Conservation (phyloP, 1,140 invertebrate species). For the Akabosia matsudoensis region DNA sequence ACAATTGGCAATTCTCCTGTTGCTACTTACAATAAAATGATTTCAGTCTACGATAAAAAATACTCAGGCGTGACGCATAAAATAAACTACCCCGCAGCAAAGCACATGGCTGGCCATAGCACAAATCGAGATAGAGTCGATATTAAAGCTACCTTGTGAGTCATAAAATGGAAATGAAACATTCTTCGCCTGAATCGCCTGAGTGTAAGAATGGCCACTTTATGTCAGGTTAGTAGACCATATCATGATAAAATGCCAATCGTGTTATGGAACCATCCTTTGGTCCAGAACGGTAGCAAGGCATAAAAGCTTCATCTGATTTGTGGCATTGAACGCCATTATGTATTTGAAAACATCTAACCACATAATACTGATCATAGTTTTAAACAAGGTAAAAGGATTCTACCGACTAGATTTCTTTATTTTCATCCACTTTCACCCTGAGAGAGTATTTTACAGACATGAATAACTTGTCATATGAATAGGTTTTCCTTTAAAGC, state of each 20-base stretch:
- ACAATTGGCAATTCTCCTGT: background rate
- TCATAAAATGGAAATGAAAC: slow-evolving; percentile 3
- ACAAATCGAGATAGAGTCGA: too few species aligned
- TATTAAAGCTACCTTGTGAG: too few species aligned
- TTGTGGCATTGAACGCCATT: too few species aligned
- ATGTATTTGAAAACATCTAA: too few species aligned
- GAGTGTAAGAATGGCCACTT: background rate
- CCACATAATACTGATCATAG: too few species aligned
- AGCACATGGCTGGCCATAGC: too few species aligned
- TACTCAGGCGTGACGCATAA: too few species aligned
- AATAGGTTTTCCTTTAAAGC: background rate
- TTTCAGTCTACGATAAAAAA: too few species aligned
- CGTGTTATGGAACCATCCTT: background rate
- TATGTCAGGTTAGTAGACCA: slow-evolving; percentile 1
- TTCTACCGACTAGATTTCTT: too few species aligned
- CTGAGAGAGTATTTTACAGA: background rate
- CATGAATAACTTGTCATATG: background rate
- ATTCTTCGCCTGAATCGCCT: background rate
- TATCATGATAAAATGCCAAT: slow-evolving; percentile 11
- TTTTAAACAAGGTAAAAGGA: too few species aligned
- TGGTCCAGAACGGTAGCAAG: background rate
- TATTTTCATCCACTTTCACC: too few species aligned
- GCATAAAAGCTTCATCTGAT: background rate
- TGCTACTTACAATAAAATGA: background rate
- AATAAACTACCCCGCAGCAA: too few species aligned